A percentile compares a stretch with the other conserved stretches of the same genome.
Evolutionary conservation across 2,113 vertebrate species (phyloP).

Genomic region (Lontra canadensis): DNA sequence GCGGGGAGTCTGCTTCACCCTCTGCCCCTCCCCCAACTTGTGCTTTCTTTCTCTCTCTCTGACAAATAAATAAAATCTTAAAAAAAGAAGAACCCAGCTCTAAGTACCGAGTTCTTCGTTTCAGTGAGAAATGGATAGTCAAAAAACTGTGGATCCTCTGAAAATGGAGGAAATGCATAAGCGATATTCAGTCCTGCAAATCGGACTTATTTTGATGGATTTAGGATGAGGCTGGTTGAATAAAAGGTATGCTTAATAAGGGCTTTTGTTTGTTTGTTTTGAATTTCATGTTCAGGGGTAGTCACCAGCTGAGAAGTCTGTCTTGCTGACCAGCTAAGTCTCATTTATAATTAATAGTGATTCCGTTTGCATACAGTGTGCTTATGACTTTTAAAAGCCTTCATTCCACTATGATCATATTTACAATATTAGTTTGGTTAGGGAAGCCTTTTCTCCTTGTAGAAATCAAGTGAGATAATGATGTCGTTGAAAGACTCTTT

Average conservation of each 20-base stretch:
- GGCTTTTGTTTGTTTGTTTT: slow-evolving; percentile 30
- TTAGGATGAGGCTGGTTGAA: not conserved
- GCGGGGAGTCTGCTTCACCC: not conserved
- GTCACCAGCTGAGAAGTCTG: not conserved
- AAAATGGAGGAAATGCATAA: not conserved
- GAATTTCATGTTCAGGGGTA: not conserved
- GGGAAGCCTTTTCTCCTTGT: not conserved
- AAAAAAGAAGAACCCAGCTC: not conserved
- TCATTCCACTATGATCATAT: slow-evolving; percentile 6
- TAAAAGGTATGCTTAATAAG: not conserved
- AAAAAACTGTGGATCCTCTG: not conserved
- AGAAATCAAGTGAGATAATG: slow-evolving; percentile 41
- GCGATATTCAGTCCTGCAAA: not conserved
- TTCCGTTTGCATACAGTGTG: not conserved
- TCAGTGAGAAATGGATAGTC: not conserved
- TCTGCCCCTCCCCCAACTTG: not conserved
- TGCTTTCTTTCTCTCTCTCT: not conserved
- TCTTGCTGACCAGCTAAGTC: slow-evolving; percentile 4
- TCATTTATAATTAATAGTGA: slow-evolving; percentile 47
- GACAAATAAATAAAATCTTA: no score
- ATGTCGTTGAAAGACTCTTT: not conserved
- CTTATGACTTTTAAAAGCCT: slow-evolving; percentile 41
- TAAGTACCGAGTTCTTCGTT: not conserved
- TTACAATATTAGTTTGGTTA: slow-evolving; percentile 28
- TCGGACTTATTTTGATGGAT: not conserved